These are phyloP conservation scores for Seriola quinqueradiata DNA, from an alignment of 2,113 vertebrate species.

Conservation along the genomic window DNA sequence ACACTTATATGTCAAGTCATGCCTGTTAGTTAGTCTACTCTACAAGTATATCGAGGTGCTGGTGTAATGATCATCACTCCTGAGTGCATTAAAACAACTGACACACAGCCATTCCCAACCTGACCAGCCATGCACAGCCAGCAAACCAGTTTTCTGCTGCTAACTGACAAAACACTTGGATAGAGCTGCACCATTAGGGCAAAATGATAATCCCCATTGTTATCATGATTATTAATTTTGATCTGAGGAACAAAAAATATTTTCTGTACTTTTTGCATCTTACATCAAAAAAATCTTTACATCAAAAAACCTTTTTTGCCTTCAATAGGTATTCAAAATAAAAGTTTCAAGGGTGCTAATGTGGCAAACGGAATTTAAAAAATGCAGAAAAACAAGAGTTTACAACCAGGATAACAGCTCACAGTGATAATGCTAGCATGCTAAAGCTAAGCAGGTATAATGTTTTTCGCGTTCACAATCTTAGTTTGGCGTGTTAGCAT, in stretches of 20 bases:
- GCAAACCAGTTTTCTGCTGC: constrained; percentile 9
- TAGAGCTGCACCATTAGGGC: neutral
- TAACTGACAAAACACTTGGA: neutral
- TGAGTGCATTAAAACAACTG: neutral
- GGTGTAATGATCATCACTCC: neutral
- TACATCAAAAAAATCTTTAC: neutral
- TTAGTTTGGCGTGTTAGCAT: neutral
- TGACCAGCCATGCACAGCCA: constrained; percentile 43
- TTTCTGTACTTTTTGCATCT: constrained; percentile 52
- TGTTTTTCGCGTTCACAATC: neutral
- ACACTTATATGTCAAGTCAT: neutral
- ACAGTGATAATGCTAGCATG: too few species aligned
- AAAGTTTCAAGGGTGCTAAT: neutral
- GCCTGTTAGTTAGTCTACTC: neutral
- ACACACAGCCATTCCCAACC: constrained; percentile 29
- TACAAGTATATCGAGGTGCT: neutral
- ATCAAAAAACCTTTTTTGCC: neutral
- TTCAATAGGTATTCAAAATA: neutral
- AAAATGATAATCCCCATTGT: constrained; percentile 3
- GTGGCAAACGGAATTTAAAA: neutral
- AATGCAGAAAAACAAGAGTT: neutral
- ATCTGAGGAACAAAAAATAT: constrained; percentile 41
- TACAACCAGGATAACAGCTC: neutral
- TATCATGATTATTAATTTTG: neutral
- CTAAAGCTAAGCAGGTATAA: neutral